Conservation (phyloP, 1,140 invertebrate genomes). For the Heliothis subflexa region DNA sequence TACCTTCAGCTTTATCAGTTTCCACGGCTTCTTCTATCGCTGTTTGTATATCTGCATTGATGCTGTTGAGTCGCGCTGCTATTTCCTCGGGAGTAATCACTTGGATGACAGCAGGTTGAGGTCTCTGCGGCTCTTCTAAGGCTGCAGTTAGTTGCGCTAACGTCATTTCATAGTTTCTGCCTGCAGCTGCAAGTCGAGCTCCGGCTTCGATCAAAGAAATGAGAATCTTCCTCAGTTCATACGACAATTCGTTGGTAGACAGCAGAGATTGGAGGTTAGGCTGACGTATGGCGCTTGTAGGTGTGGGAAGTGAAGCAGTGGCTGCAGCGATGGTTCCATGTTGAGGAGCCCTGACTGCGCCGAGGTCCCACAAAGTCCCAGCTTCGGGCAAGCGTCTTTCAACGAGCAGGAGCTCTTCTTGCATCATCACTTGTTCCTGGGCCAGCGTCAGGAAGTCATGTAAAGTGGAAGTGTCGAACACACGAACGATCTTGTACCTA, state of each 20-base stretch:
- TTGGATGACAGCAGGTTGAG: constrained; percentile 64
- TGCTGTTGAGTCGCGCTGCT: constrained; percentile 55
- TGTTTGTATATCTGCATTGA: constrained; percentile 49
- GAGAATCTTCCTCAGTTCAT: constrained; percentile 75
- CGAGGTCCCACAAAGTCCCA: constrained; percentile 76
- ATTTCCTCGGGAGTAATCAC: constrained; percentile 79
- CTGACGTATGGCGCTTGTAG: constrained; percentile 64
- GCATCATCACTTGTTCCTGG: constrained; percentile 72
- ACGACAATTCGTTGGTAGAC: constrained; percentile 78
- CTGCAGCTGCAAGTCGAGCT: constrained; percentile 72
- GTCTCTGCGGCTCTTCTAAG: constrained; percentile 67
- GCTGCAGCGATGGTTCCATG: constrained; percentile 72
- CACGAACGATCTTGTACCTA: constrained; percentile 75
- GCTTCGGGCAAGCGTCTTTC: constrained; percentile 73
- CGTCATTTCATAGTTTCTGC: constrained; percentile 73
- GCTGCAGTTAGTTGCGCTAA: constrained; percentile 74
- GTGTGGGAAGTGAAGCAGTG: constrained; percentile 70
- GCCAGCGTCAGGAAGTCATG: constrained; percentile 74
- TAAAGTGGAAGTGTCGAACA: constrained; percentile 69
- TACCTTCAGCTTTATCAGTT: constrained; percentile 33
- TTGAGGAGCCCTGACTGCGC: constrained; percentile 73
- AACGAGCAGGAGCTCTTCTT: constrained; percentile 74
- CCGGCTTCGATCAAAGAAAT: constrained; percentile 81
- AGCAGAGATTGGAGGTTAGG: constrained; percentile 77
- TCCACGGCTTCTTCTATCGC: constrained; percentile 43